Base-by-base conservation (phyloP, 2,113 vertebrate species). In the Phocoena phocoena region DNA sequence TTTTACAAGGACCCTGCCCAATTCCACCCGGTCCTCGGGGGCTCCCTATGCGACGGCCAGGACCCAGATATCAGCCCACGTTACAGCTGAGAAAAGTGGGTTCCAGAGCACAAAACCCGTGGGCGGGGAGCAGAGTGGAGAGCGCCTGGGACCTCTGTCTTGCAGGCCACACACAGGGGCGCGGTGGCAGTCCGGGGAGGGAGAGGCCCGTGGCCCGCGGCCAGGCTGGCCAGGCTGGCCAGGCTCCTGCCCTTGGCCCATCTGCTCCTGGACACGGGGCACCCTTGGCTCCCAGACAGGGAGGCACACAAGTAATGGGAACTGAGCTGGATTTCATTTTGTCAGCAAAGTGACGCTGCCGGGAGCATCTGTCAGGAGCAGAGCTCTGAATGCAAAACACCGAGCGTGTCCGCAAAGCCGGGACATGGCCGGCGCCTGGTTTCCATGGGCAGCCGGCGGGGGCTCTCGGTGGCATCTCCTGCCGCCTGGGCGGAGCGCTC, bases 281-380 rank as follows among this genome's bases (percentile, higher is more conserved):
- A 76, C 6, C 47, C 55, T 13, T 7, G 1, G 82, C 53, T 58
- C 44, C 88, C 68, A 41, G 63, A 25, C 74, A 7, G 67, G 31
- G 65, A n/a, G 92, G 81, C 90, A 17, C 79, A 58, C 6, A 5
- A 76, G 18, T 14, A 33, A 38, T 25, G 47, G 50, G 77, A 2
- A 1, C 84, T 55, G 82, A 96, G 88, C 89, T 25, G 44, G 26
- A 80, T 81, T 83, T 94, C 90, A 62, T 77, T 84, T 87, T 63
- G 83, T 96, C 85, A 20, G 73, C 65, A 38, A 96, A 95, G 96
- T 6, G n/a, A 38, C 50, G 60, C 87, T 68, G 87, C 47, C 41
- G 1, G 84, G 50, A 73, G 74, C 95, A 67, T 86, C 98, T 93
- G 95, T 92, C 92, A 85, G 92, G 97, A 79, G 90, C 74, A 50